Evolutionary conservation across 2,113 vertebrate genomes (phyloP), one percentile per base, ranked within the genome.

Genomic region (Mirza zaza): DNA sequence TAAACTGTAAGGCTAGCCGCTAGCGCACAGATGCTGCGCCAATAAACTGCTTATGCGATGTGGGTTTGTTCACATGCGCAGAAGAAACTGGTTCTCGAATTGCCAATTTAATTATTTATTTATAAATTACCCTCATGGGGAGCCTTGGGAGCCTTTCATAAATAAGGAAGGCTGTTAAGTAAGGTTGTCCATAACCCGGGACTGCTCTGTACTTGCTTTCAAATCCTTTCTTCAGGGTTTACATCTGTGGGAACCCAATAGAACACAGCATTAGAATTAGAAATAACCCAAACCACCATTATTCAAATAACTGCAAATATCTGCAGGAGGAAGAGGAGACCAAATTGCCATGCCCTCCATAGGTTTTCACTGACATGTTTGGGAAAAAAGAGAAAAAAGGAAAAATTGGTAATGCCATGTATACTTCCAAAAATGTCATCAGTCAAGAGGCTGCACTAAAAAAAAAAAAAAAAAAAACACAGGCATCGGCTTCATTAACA

Each of bases 241-340:
- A 18, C 6, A 29, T 67, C 83, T 39, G 23, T 48, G 83, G 23
- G 25, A 82, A 67, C 17, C 36, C 32, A 42, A 87, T 18, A 12
- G 4, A 45, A 75, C 25, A 48, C 32, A 81, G 39, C 8, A 1
- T 45, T 36, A 55, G 36, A 45, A 45, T 52, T 70, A 71, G 55
- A 52, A 91, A 42, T 45, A 77, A 76, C 48, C 23, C 50, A 71
- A 63, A 70, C 50, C 14, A 79, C 8, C 14, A 71, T 90, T 67
- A 67, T 90, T 84, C 50, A 59, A 89, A 55, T 83, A 84, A 57
- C 94, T n/a, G n/a, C n/a, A n/a, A n/a, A n/a, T n/a, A 80, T 63
- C 79, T 48, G 11, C 5, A 86, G 27, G 70, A 65, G 42, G 71
- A 76, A 36, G 15, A 86, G 17, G 36, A 57, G 13, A 48, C 27